phyloP scores from a whole-genome alignment of 2,113 vertebrate species.

The Gymnarchus niloticus region DNA sequence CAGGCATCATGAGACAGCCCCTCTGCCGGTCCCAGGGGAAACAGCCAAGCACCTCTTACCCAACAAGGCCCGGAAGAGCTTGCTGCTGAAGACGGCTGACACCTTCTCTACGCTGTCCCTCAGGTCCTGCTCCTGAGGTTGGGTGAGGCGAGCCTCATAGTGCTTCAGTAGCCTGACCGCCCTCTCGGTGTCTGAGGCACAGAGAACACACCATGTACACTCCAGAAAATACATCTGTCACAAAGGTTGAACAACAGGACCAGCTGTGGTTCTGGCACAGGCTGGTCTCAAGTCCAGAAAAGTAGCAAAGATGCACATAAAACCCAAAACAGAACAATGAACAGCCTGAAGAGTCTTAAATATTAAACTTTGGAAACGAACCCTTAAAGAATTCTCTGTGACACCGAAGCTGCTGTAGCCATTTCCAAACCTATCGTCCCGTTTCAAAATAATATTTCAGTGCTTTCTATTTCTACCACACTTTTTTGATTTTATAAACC shows the following conservation, averaged over 20 bases:
- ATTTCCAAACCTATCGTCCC: no score
- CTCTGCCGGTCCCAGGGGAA: no score
- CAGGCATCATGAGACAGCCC: no score
- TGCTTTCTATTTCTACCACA: no score
- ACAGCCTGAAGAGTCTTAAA: no score
- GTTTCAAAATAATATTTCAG: no score
- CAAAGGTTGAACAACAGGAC: neutral
- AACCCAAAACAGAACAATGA: no score
- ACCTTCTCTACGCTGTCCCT: conserved; percentile 74
- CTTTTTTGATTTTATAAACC: no score
- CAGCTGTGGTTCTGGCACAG: neutral
- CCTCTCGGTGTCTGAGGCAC: conserved; percentile 69
- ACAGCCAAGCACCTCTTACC: no score
- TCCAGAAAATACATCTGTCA: neutral
- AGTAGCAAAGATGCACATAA: neutral
- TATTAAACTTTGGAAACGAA: no score
- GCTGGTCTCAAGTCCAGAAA: neutral
- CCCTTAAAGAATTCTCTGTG: no score
- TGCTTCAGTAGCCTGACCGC: conserved; percentile 70
- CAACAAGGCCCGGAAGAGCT: conserved; percentile 77
- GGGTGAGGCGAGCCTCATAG: conserved; percentile 71
- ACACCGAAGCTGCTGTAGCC: no score
- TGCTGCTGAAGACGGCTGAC: conserved; percentile 72
- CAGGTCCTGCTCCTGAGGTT: conserved; percentile 70
- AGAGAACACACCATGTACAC: conserved; percentile 1